These are phyloP conservation scores for Podarcis muralis DNA, from an alignment of 2,113 vertebrate genomes.

Conservation along the genomic window DNA sequence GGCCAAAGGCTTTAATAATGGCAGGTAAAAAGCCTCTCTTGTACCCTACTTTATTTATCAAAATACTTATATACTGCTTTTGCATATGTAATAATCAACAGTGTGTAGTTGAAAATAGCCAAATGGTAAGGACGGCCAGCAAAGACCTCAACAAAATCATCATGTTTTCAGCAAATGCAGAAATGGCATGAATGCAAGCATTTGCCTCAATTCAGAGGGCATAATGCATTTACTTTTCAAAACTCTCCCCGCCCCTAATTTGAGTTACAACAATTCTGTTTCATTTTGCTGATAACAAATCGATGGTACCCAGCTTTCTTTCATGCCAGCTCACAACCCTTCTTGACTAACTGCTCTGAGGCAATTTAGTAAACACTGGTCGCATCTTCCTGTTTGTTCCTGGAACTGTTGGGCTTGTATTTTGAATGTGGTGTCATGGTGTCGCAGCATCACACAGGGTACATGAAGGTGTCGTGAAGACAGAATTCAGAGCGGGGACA, in stretches of 20 bases:
- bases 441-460: neutral
- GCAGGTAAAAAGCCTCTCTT: too few species aligned
- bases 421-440: neutral
- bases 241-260: too few species aligned
- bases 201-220: too few species aligned
- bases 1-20: neutral
- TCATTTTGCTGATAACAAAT: neutral
- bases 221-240: neutral
- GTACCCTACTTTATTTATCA: too few species aligned
- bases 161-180: too few species aligned
- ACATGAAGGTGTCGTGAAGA: neutral
- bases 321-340: neutral
- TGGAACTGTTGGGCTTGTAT: neutral
- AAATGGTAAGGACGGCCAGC: too few species aligned
- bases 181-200: too few species aligned
- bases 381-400: neutral
- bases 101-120: too few species aligned
- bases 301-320: neutral
- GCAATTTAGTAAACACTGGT: neutral
- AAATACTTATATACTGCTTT: too few species aligned
- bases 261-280: neutral
- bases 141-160: too few species aligned
- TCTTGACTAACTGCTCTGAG: neutral
- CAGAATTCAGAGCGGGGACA: neutral
- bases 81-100: too few species aligned